Evolutionary conservation across 1,140 invertebrate genomes (phyloP), one percentile per base, ranked within the genome.

Genomic region (Manduca sexta): DNA sequence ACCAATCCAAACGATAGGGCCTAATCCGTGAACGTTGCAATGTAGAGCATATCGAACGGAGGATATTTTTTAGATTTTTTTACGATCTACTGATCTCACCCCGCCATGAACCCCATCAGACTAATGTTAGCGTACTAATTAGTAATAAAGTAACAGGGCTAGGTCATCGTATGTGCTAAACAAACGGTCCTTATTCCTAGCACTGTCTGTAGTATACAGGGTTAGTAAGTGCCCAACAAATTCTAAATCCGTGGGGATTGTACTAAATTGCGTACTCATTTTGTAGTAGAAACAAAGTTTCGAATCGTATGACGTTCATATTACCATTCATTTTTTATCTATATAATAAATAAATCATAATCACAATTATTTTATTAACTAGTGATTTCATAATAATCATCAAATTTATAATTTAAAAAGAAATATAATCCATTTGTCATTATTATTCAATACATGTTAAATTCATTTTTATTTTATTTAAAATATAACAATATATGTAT

Each of bases 31-130:
- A 79, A 75, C 77, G 69, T 65, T 29, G 13, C 29, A 12, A 37
- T 37, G 15, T 46, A 39, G 73, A 70, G 77, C 82, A 69, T 17
- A 37, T 68, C 66, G 69, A 45, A 65, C 73, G 58, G 67, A 50
- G 65, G 49, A 43, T 45, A 49, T 63, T 73, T 70, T 66, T 46
- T 74, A 64, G 60, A 64, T 72, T 31, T 63, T 68, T 71, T 71
- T 68, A 67, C 75, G 72, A 77, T 77, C 69, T 73, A 64, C 74
- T 77, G 64, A 72, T 72, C 74, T 72, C 64, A 46, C 48, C 13
- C 33, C 33, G 5, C 33, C 33, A 35, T 14, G n/a, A 35, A 35
- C 21, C 21, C 21, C 4, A 26, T 2, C 21, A 26, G 21, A 26
- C 21, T 26, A 26, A 26, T 26, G 21, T 26, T 26, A 26, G 21